phyloP scores from a whole-genome alignment of 2,113 vertebrate species.

The Dipodomys stephensi region DNA sequence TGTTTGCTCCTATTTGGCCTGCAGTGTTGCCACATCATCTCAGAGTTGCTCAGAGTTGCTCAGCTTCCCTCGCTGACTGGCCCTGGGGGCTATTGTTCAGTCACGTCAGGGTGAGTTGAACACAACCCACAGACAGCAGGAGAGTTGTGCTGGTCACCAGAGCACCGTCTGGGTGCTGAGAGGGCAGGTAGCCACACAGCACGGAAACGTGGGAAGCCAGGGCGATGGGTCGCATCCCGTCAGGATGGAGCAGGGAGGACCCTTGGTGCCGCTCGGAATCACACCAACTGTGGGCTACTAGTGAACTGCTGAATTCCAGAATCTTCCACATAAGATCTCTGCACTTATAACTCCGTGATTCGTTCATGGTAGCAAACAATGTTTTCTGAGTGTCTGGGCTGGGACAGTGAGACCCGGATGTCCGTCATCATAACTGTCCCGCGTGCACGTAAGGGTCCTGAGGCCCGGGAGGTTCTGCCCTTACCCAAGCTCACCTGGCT shows the following conservation, averaged over 20 bases:
- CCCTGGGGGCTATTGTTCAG: background rate
- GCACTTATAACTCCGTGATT: background rate
- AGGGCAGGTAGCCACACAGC: background rate
- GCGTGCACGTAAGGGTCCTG: background rate
- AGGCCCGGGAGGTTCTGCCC: background rate
- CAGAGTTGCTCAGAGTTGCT: background rate
- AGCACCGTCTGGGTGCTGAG: background rate
- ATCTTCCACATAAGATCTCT: background rate
- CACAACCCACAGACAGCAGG: background rate
- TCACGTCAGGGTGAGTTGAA: background rate
- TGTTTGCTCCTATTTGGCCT: no score
- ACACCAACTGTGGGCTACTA: background rate
- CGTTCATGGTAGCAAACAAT: no score
- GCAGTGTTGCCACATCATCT: no score
- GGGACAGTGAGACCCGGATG: background rate
- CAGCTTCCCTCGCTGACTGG: background rate
- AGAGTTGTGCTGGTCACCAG: background rate
- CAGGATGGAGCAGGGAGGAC: background rate
- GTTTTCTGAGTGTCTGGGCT: background rate
- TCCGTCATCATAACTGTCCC: background rate
- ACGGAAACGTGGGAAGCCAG: background rate
- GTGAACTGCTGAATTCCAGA: background rate
- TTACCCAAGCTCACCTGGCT: background rate
- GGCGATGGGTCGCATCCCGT: background rate
- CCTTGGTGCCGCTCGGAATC: background rate